Conservation (phyloP, 2,888 invertebrate species). For the Empis livida region DNA sequence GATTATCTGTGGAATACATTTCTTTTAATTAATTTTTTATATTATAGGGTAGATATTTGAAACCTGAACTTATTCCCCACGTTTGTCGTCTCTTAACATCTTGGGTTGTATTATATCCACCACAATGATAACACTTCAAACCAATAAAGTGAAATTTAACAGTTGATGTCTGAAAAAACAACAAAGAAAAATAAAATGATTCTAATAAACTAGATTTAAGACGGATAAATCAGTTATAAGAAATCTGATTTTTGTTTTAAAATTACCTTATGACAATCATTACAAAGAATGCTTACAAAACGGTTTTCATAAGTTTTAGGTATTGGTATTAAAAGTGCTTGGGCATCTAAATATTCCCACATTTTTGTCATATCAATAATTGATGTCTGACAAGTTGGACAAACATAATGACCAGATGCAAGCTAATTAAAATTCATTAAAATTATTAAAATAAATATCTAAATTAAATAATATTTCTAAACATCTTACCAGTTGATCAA, state of each 20-base stretch:
- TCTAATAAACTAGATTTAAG: neutral
- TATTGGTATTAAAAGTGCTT: constrained; percentile 71
- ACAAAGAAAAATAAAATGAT: constrained; percentile 1
- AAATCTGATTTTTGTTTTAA: too few relatives aligned
- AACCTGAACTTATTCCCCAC: constrained; percentile 20
- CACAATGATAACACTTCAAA: constrained; percentile 71
- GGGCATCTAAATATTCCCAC: constrained; percentile 71
- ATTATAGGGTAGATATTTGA: neutral
- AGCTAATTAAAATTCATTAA: constrained; percentile 14
- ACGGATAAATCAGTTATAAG: too few relatives aligned
- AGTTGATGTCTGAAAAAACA: constrained; percentile 52
- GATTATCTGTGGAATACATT: neutral
- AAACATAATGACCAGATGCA: constrained; percentile 67
- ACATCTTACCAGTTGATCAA: constrained; percentile 54
- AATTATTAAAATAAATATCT: neutral
- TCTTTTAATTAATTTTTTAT: neutral
- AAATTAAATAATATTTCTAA: neutral
- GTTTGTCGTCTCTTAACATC: constrained; percentile 38
- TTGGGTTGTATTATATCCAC: constrained; percentile 83
- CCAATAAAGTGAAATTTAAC: constrained; percentile 81
- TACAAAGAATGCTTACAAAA: constrained; percentile 72
- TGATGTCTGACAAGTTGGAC: constrained; percentile 79
- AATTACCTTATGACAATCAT: constrained; percentile 78
- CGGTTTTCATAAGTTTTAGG: constrained; percentile 70
- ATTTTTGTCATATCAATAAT: constrained; percentile 75